Percentiles rank a stretch among this genome's conserved stretches.
Evolutionary conservation across 2,797 vertebrate genomes (phyloP).

Genomic region (Poliocrania exsul): DNA sequence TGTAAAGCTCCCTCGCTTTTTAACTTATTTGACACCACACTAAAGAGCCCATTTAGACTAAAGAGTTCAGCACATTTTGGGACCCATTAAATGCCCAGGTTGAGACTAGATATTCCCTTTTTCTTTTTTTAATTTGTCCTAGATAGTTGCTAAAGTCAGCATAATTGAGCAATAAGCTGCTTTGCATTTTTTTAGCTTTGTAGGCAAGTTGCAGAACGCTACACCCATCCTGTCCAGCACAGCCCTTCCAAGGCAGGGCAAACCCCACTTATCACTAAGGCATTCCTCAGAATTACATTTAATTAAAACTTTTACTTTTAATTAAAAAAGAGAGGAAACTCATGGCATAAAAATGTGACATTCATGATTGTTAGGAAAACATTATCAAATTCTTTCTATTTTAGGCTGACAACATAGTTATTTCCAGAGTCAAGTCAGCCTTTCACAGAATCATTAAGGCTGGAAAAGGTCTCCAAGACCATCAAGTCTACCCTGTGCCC

Average conservation of each 20-base stretch:
- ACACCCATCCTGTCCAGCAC: background rate
- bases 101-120: conserved; percentile 55
- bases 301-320: background rate
- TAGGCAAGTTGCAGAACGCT: conserved; percentile 14
- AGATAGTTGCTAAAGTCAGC: conserved; percentile 49
- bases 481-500: fast-evolving
- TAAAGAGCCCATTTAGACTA: conserved; percentile 59
- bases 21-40: conserved; percentile 64
- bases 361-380: background rate
- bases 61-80: conserved; percentile 53
- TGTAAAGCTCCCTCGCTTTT: conserved; percentile 33
- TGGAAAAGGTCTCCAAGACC: background rate
- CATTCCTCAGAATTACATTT: background rate
- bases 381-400: background rate
- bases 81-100: conserved; percentile 55
- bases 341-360: background rate
- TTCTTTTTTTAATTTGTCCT: conserved; percentile 52
- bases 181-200: conserved; percentile 60
- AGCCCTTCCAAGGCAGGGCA: background rate
- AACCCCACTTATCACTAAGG: conserved; percentile 14
- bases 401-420: background rate
- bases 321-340: background rate
- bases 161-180: conserved; percentile 38
- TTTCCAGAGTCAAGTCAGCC: background rate
- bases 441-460: background rate